Conservation (phyloP, 2,113 vertebrate species). For the Donacobius atricapilla region DNA sequence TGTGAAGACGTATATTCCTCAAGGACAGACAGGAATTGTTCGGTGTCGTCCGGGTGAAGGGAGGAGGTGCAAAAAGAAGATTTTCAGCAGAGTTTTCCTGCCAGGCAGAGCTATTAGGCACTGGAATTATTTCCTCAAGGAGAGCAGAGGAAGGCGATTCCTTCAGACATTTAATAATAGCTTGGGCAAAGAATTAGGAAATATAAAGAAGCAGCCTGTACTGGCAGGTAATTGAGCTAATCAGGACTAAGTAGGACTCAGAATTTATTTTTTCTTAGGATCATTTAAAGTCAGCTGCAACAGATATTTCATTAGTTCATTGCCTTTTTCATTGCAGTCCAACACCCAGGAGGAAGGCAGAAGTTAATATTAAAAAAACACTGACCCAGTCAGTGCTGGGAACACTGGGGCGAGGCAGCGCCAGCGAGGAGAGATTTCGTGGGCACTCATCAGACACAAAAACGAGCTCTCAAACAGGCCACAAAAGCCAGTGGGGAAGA, state of each 20-base stretch:
- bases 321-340: constrained; percentile 13
- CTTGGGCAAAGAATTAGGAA: constrained; percentile 64
- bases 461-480: constrained; percentile 37
- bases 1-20: constrained; percentile 18
- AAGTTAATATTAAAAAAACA: constrained; percentile 3
- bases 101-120: constrained; percentile 54
- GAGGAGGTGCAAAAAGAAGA: constrained; percentile 47
- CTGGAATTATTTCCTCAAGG: constrained; percentile 67
- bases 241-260: constrained; percentile 16
- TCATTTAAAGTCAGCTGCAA: constrained; percentile 31
- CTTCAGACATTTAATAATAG: constrained; percentile 69
- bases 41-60: neutral
- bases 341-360: neutral
- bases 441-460: neutral
- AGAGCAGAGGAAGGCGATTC: constrained; percentile 51
- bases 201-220: constrained; percentile 55
- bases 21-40: constrained; percentile 36
- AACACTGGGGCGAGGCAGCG: neutral
- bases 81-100: constrained; percentile 48
- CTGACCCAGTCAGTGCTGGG: neutral
- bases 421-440: constrained; percentile 8
- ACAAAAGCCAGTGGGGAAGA: constrained; percentile 46
- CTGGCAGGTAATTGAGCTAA: constrained; percentile 49
- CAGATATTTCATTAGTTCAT: constrained; percentile 24
- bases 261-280: neutral